These are phyloP conservation scores for Hippasteria phrygiana DNA, from an alignment of 53 echinoderm and acorn worm species.

Conservation along the genomic window DNA sequence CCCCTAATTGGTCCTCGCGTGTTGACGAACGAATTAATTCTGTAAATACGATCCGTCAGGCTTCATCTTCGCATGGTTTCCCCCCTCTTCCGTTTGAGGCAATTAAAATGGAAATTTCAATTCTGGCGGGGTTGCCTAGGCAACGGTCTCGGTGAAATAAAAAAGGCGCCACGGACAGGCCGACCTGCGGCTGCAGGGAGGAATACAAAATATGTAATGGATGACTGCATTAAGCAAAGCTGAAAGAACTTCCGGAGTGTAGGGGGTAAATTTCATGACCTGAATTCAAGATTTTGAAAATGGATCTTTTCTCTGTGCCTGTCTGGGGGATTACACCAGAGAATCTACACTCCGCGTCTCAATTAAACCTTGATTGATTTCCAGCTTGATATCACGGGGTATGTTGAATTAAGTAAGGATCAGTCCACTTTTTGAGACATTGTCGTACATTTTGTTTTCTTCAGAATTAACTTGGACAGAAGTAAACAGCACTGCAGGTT, in stretches of 20 bases:
- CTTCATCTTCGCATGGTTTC: not conserved
- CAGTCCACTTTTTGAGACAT: no score
- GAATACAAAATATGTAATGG: not conserved
- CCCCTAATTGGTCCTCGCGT: not conserved
- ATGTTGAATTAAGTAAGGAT: no score
- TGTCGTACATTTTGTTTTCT: no score
- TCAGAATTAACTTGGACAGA: no score
- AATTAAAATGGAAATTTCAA: slow-evolving; percentile 47
- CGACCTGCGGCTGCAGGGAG: not conserved
- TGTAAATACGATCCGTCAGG: not conserved
- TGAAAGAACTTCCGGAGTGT: slow-evolving; percentile 15
- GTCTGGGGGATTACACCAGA: no score
- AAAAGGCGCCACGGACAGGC: not conserved
- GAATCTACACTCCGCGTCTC: no score
- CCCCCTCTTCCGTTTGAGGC: not conserved
- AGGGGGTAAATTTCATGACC: not conserved
- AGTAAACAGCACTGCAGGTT: no score
- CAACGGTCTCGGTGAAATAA: not conserved
- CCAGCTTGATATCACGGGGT: no score
- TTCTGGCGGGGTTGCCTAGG: not conserved
- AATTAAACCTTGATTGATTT: not conserved
- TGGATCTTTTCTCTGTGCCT: no score
- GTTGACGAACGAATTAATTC: slow-evolving; percentile 34
- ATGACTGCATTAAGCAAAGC: not conserved
- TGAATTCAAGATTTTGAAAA: not conserved